These are phyloP conservation scores for Chrysolina haemoptera DNA, from an alignment of 2,888 invertebrate genomes.

Conservation along the genomic window DNA sequence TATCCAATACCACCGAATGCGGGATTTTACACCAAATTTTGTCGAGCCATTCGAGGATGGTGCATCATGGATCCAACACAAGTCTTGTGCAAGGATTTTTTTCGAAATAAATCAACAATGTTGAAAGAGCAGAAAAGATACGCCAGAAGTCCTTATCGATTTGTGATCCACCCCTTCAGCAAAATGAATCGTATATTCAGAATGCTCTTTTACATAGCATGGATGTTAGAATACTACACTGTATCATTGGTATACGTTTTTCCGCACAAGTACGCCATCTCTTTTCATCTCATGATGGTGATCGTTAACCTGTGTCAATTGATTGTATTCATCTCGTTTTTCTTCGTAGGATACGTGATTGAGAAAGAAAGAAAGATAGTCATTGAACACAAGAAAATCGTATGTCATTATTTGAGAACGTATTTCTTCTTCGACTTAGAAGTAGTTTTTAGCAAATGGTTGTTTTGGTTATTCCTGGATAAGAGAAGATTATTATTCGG, in stretches of 20 bases:
- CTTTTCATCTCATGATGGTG: conserved; percentile 24
- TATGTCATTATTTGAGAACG: conserved; percentile 45
- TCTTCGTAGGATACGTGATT: conserved; percentile 48
- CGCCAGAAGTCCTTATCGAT: conserved; percentile 31
- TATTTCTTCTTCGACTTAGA: conserved; percentile 50
- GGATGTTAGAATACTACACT: conserved; percentile 33
- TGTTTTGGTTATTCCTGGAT: background rate
- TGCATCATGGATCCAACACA: conserved; percentile 22
- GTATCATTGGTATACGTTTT: conserved; percentile 2
- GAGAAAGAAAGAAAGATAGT: conserved; percentile 46
- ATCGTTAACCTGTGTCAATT: conserved; percentile 26
- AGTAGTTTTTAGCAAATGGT: conserved; percentile 10
- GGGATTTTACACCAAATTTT: background rate
- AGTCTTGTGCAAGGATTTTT: conserved; percentile 41
- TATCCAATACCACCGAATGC: conserved; percentile 35
- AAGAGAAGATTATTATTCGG: background rate
- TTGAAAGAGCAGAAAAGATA: conserved; percentile 50
- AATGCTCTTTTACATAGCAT: conserved; percentile 43
- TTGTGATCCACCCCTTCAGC: conserved; percentile 56
- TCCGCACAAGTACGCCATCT: background rate
- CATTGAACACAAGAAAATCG: conserved; percentile 42
- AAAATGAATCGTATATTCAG: conserved; percentile 43
- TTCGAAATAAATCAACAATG: conserved; percentile 49
- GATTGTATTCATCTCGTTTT: conserved; percentile 35
- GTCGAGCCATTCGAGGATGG: conserved; percentile 20